Evolutionary conservation across 2,113 vertebrate species (phyloP).

Genomic region (Lepus timidus): DNA sequence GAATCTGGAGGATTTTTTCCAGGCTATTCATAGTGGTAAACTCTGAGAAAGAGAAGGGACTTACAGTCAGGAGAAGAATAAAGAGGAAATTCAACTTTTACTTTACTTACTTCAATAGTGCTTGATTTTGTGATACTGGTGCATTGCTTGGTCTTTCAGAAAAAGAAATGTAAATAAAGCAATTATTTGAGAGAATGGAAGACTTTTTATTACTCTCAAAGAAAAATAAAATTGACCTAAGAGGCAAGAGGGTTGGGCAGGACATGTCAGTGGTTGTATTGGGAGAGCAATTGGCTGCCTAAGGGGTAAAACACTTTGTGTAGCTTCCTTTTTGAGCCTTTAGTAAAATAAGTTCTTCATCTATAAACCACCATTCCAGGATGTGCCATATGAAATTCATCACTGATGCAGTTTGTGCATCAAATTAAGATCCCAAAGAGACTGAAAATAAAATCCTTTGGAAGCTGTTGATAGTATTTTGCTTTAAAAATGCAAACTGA

Average conservation of each 20-base stretch:
- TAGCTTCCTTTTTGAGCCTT: neutral
- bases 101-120: no score
- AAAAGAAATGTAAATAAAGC: no score
- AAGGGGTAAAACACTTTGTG: neutral
- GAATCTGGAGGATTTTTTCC: no score
- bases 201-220: no score
- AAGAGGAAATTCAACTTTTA: no score
- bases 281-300: neutral
- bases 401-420: constrained; percentile 78
- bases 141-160: no score
- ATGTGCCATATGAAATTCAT: constrained; percentile 75
- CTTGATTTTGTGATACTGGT: no score
- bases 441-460: constrained; percentile 81
- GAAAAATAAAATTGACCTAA: no score
- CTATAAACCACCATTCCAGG: constrained; percentile 56
- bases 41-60: no score
- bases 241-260: neutral
- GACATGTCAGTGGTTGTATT: neutral
- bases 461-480: constrained; percentile 78
- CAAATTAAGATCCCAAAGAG: constrained; percentile 78
- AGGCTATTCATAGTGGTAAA: no score
- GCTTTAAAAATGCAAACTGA: constrained; percentile 78
- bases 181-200: no score
- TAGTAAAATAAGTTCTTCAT: neutral
- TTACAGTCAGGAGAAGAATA: no score